Percentiles rank a stretch among this genome's conserved stretches.
These are phyloP conservation scores for Lepus timidus DNA, from an alignment of 2,113 vertebrate genomes.

Conservation along the genomic window DNA sequence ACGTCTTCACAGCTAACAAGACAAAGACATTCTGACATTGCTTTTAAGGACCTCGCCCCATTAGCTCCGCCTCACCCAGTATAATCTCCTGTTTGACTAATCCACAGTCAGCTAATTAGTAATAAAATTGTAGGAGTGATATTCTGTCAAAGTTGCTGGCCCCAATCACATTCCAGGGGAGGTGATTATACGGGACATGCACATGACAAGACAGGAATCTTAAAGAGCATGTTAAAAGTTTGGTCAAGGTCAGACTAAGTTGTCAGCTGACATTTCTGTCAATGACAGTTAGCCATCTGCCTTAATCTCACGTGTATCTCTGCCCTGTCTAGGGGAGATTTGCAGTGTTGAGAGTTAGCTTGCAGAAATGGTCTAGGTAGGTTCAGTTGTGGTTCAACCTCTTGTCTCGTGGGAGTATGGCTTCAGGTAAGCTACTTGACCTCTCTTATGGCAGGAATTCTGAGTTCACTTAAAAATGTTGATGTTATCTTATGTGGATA, in stretches of 20 bases:
- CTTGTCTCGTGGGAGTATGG: too few relatives aligned
- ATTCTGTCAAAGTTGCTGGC: neutral
- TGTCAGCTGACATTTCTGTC: neutral
- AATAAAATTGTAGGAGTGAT: neutral
- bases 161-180: neutral
- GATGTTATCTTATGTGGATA: too few relatives aligned
- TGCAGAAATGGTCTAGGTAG: too few relatives aligned
- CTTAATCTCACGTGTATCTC: too few relatives aligned
- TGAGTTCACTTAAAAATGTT: too few relatives aligned
- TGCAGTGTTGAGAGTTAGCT: too few relatives aligned
- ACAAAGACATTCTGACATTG: neutral
- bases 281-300: neutral
- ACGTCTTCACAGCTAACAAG: neutral
- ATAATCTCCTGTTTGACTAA: neutral
- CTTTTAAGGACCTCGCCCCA: neutral
- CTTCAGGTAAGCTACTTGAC: too few relatives aligned
- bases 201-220: neutral
- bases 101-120: neutral
- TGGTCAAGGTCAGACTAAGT: neutral
- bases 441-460: too few relatives aligned
- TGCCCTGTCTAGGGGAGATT: too few relatives aligned
- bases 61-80: neutral
- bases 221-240: neutral
- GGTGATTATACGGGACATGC: neutral
- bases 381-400: too few relatives aligned